phyloP scores from a whole-genome alignment of 2,888 invertebrate species.

The Pyrocoelia pectoralis region DNA sequence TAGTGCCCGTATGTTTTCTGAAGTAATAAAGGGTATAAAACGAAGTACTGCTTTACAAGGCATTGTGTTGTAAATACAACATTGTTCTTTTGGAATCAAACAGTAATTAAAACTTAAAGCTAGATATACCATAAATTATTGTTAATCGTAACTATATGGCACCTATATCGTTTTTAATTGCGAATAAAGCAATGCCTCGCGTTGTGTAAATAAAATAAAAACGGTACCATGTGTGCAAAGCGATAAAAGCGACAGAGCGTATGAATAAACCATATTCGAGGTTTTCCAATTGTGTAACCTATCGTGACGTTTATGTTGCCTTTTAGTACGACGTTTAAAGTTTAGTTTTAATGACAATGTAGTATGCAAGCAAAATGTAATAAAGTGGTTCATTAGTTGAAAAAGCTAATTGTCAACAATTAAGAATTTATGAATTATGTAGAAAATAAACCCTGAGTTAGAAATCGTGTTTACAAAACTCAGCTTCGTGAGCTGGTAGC shows the following conservation, averaged over 20 bases:
- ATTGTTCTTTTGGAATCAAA: too few relatives aligned
- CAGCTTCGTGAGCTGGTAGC: too few relatives aligned
- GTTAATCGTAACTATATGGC: neutral
- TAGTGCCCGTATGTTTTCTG: too few relatives aligned
- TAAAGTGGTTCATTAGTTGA: neutral
- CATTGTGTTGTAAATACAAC: too few relatives aligned
- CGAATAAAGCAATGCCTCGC: neutral
- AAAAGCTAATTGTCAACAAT: too few relatives aligned
- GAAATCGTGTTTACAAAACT: too few relatives aligned
- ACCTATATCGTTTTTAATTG: neutral
- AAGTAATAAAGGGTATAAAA: too few relatives aligned
- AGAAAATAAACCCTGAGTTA: too few relatives aligned
- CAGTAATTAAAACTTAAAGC: too few relatives aligned
- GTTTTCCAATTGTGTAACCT: conserved; percentile 1
- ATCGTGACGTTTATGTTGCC: neutral
- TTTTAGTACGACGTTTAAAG: neutral
- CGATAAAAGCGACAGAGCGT: neutral
- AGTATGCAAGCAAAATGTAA: neutral
- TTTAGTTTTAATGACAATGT: neutral
- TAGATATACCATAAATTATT: too few relatives aligned
- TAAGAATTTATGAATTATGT: too few relatives aligned
- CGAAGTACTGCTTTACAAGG: too few relatives aligned
- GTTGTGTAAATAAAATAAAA: neutral
- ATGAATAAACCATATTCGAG: conserved; percentile 1
- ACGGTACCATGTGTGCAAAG: neutral